These are phyloP conservation scores for Oeneis ivallda DNA, from an alignment of 2,888 invertebrate species.

Conservation along the genomic window DNA sequence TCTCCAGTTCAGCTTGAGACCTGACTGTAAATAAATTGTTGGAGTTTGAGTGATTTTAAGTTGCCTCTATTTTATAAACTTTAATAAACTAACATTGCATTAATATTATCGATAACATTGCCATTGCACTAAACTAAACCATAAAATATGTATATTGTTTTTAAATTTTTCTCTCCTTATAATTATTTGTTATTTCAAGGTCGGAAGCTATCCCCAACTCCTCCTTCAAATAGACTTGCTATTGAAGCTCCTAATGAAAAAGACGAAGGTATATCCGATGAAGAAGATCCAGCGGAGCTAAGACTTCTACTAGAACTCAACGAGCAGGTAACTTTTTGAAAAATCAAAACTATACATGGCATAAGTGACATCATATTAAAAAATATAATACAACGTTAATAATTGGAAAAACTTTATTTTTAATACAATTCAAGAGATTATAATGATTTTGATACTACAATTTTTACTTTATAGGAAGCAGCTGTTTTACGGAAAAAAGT, in stretches of 20 bases:
- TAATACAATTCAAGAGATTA: neutral
- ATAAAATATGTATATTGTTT: constrained; percentile 38
- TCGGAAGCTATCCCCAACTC: constrained; percentile 86
- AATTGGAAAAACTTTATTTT: too few species aligned
- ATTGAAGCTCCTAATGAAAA: constrained; percentile 85
- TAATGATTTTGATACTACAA: too few species aligned
- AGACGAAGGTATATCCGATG: constrained; percentile 87
- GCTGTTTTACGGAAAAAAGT: constrained; percentile 91
- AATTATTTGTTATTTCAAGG: constrained; percentile 61
- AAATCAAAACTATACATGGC: neutral
- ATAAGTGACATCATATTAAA: neutral
- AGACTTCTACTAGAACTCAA: constrained; percentile 92
- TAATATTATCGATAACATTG: constrained; percentile 31
- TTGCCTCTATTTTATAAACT: constrained; percentile 19
- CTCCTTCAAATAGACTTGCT: constrained; percentile 83
- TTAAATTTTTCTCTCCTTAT: constrained; percentile 35
- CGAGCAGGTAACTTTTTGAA: constrained; percentile 84
- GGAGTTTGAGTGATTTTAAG: constrained; percentile 24
- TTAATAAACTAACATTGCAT: constrained; percentile 28
- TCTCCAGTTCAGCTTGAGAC: constrained; percentile 65
- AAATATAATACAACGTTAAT: constrained; percentile 4
- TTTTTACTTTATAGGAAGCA: constrained; percentile 86
- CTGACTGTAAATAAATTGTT: constrained; percentile 31
- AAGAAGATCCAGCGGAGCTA: constrained; percentile 91
- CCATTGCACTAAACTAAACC: constrained; percentile 36